Evolutionary conservation across 2,888 invertebrate species (phyloP), one percentile per base, ranked within the genome.

Genomic region (Phengaris alcon): DNA sequence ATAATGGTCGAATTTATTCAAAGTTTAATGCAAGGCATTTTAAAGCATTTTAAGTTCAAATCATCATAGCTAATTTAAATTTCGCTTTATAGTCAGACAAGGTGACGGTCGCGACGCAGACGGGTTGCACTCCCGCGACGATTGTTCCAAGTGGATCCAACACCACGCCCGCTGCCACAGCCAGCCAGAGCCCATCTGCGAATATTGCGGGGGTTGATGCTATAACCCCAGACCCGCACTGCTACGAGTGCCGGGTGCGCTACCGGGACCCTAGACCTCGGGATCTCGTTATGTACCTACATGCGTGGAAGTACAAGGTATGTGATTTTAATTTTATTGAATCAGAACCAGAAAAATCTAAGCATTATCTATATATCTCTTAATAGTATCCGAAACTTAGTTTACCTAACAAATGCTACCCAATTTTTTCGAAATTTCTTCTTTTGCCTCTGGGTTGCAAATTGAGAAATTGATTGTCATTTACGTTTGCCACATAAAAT

Each of bases 211-310:
- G 80, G 55, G 75, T 82, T 7, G 75, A 79, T 0, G 88, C 97
- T 84, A 95, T 97, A 91, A 95, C 96, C 12, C 90, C 96, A 12
- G 98, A 98, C 87, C 96, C 96, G 59, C 96, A 98, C 87, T 99
- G 99, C 92, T 97, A 97, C 87, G 98, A 98, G 90, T 99, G 99
- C 90, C 97, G 97, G 90, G 97, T 97, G 77, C 95, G 97, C 77
- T 98, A 97, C 93, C 94, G 97, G 79, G 99, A 99, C 89, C 99
- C 99, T 0, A 95, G 97, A 79, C 97, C 98, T 0, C 95, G 97
- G 81, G 98, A 99, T 89, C 95, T 99, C 77, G 96, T 98, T 81
- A 98, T 99, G 97, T 99, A 98, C 90, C 95, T 99, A 69, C 99
- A 99, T 90, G 99, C 99, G 52, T 97, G 97, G 97, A 97, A 97